These are phyloP conservation scores for Hypotaenidia philippensis DNA, from an alignment of 2,797 vertebrate genomes.

Conservation along the genomic window DNA sequence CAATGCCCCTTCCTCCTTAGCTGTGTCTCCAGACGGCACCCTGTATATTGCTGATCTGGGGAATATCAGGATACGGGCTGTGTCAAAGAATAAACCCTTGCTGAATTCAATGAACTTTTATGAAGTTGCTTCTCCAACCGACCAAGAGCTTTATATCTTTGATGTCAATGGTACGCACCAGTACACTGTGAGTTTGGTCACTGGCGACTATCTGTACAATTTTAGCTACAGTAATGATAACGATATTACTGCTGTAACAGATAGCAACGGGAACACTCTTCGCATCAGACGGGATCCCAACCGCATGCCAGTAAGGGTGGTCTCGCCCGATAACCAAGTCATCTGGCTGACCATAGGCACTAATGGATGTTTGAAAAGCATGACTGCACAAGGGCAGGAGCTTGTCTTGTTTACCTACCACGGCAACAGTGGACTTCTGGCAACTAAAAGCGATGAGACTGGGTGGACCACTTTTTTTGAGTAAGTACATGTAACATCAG, in stretches of 20 bases:
- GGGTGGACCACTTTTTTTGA: conserved; percentile 99
- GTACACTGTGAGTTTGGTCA: conserved; percentile 93
- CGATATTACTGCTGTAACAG: conserved; percentile 91
- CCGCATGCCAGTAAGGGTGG: conserved; percentile 93
- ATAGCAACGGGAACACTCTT: conserved; percentile 95
- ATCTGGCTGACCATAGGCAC: conserved; percentile 97
- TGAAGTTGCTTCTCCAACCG: conserved; percentile 93
- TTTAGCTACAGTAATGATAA: conserved; percentile 98
- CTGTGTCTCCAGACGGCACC: conserved; percentile 93
- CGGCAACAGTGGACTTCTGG: conserved; percentile 94
- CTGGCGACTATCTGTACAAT: conserved; percentile 93
- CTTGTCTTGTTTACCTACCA: conserved; percentile 96
- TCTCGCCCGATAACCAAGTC: conserved; percentile 97
- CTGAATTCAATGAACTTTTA: conserved; percentile 87
- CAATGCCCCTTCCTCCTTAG: conserved; percentile 93
- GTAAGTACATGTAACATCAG: conserved; percentile 83
- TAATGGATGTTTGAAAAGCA: conserved; percentile 92
- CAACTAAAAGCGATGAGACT: conserved; percentile 95
- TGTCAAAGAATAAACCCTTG: conserved; percentile 89
- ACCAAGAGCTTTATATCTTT: conserved; percentile 97
- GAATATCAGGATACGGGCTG: conserved; percentile 94
- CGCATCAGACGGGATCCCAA: conserved; percentile 92
- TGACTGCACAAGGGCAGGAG: conserved; percentile 94
- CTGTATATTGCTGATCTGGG: conserved; percentile 96
- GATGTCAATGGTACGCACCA: conserved; percentile 96